A percentile compares a stretch with the other conserved stretches of the same genome.
phyloP scores from a whole-genome alignment of 2,888 invertebrate species.

The Embidobia sp. region DNA sequence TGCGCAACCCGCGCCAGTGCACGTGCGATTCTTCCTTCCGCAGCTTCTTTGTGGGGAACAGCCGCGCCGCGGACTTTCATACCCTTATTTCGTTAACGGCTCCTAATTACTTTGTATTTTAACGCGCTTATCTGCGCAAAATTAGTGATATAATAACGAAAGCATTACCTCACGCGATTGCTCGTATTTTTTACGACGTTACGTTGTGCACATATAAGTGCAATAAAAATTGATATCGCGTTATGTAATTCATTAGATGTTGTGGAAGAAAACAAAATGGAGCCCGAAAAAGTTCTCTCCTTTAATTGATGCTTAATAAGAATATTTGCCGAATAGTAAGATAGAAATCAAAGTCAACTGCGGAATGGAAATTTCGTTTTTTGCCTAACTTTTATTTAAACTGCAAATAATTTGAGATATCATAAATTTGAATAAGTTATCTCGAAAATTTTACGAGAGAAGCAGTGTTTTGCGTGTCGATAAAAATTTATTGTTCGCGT shows the following conservation, averaged over 20 bases:
- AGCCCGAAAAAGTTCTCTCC: neutral
- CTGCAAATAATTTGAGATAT: too few species aligned
- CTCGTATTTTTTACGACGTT: slow-evolving; percentile 47
- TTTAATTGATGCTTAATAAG: slow-evolving; percentile 1
- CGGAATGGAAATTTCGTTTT: too few species aligned
- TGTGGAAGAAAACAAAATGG: slow-evolving; percentile 33
- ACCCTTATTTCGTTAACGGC: slow-evolving; percentile 28
- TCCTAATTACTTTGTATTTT: slow-evolving; percentile 47
- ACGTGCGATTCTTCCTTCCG: slow-evolving; percentile 63
- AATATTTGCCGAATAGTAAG: too few species aligned
- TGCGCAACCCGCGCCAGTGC: slow-evolving; percentile 51
- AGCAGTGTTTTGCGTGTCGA: too few species aligned
- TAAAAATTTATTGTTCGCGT: too few species aligned
- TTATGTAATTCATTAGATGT: slow-evolving; percentile 37
- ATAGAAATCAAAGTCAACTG: too few species aligned
- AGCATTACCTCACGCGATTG: slow-evolving; percentile 29
- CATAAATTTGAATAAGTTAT: too few species aligned
- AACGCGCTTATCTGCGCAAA: slow-evolving; percentile 33
- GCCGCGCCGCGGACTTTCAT: slow-evolving; percentile 37
- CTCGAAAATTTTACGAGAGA: too few species aligned
- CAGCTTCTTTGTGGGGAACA: slow-evolving; percentile 43
- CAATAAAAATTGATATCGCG: slow-evolving; percentile 37
- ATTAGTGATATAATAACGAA: slow-evolving; percentile 54
- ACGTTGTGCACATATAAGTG: slow-evolving; percentile 41
- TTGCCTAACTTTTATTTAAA: too few species aligned